Base-by-base conservation (phyloP, 2,888 invertebrate genomes). In the Parnassius glacialis region DNA sequence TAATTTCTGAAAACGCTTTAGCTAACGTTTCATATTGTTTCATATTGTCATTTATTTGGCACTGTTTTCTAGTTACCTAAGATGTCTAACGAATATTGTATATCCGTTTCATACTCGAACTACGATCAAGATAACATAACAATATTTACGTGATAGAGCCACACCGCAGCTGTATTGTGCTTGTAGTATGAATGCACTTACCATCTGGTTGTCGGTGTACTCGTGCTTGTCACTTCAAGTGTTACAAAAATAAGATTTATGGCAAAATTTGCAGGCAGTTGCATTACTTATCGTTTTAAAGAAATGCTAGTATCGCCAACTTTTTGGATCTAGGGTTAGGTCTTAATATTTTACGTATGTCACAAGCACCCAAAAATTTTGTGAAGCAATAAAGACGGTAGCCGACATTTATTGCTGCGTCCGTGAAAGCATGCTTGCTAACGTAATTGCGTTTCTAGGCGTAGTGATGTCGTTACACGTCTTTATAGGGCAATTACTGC, bases 401-500 rank as follows among this genome's bases (percentile, higher is more conserved):
- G 70, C 74, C 76, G 75, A 78, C 77, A 75, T 82, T 86, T 85
- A 87, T 84, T 79, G 80, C 80, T 74, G 72, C 70, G 81, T 80
- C 78, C 85, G 85, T 87, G 87, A 83, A 78, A 82, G 83, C 78
- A 86, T 83, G 84, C 79, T 82, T 76, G 81, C 74, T 76, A 74
- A 77, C 80, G 80, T 87, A 87, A 89, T 87, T 85, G 85, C 85
- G 80, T 86, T 81, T 81, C 85, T 85, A 85, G 82, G 83, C 88
- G 80, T 79, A 81, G 79, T 83, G 84, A 86, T 86, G 86, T 88
- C 88, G 85, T 87, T 87, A 75, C 81, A 78, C 83, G 83, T 83
- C 85, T 90, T 90, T 89, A 90, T 90, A 88, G 87, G 83, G 86
- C 87, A 89, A 89, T 90, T 87, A 87, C 84, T 79, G 85, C 75